phyloP scores from a whole-genome alignment of 64 coral and sea anemone genomes.

The Actinia tenebrosa region DNA sequence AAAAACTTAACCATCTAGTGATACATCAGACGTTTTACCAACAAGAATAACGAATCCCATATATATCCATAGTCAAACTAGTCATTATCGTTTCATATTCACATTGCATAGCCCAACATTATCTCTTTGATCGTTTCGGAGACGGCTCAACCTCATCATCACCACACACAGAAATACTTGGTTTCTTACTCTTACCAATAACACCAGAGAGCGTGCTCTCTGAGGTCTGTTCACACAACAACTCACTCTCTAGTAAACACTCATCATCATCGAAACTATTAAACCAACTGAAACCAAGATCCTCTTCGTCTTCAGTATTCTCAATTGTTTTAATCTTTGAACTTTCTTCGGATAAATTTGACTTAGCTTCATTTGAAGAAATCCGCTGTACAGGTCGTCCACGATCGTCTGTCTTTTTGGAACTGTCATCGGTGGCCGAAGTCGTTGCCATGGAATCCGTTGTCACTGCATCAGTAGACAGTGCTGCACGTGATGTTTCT shows the following conservation, averaged over 20 bases:
- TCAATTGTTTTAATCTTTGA: background rate
- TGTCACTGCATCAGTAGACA: background rate
- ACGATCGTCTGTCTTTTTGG: background rate
- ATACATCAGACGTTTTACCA: too few species aligned
- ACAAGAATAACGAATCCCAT: too few species aligned
- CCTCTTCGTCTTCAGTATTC: background rate
- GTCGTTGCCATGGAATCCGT: background rate
- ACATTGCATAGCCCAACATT: background rate
- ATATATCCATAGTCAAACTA: too few species aligned
- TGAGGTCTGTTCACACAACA: background rate
- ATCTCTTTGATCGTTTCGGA: slow-evolving; percentile 1
- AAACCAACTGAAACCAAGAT: slow-evolving; percentile 5
- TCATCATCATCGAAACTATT: slow-evolving; percentile 5
- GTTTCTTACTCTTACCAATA: background rate
- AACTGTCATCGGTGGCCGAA: background rate
- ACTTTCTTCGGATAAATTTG: background rate
- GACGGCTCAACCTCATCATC: background rate
- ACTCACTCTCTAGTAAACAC: background rate
- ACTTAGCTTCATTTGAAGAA: background rate
- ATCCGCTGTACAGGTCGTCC: background rate
- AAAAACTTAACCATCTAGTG: too few species aligned
- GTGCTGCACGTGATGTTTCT: background rate
- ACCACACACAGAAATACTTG: background rate
- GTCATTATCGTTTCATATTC: too few species aligned
- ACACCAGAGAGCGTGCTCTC: background rate